Base-by-base conservation (phyloP, 2,797 vertebrate species). In the Enteromius afrohamiltoni region DNA sequence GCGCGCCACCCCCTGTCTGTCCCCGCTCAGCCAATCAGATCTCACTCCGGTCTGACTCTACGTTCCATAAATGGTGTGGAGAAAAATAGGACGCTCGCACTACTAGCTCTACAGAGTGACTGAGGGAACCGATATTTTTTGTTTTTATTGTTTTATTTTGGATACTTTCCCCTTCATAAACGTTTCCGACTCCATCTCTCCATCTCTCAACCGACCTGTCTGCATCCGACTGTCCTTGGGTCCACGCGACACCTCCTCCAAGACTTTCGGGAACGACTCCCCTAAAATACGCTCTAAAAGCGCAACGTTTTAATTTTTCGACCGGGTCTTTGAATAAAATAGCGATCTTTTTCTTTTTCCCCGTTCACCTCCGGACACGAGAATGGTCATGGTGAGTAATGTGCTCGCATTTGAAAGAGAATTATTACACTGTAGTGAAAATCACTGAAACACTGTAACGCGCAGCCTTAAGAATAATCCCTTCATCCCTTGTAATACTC, bases 351-450 rank as follows among this genome's bases (percentile, higher is more conserved):
- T 78, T 23, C 9, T 51, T 83, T 37, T 55, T 8, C n/a, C 49
- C 55, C 40, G 31, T 65, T 83, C 60, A 82, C 40, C 58, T 73
- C 83, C 79, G 77, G 93, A 93, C 92, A 95, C 95, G 88, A 98
- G 95, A 96, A 98, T 98, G 97, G 97, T 98, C 96, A 98, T 99
- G 97, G 97, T 99, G 97, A 97, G 97, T 97, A 95, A 70, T 58
- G n/a, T 8, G 1, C 4, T 5, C 89, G 90, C 91, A 89, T 64
- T 53, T 70, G 3, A 77, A 67, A 55, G 29, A 45, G n/a, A 74
- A 51, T 68, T 65, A 34, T 65, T 47, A 42, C 31, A 81, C 68
- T 73, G 68, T 58, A 62, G n/a, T 51, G 21, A 58, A 60, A 71
- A 76, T 77, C 84, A 64, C 14, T 49, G 78, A 37, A 58, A 80